Conservation (phyloP, 2,797 vertebrate species). For the Falco rusticolus region DNA sequence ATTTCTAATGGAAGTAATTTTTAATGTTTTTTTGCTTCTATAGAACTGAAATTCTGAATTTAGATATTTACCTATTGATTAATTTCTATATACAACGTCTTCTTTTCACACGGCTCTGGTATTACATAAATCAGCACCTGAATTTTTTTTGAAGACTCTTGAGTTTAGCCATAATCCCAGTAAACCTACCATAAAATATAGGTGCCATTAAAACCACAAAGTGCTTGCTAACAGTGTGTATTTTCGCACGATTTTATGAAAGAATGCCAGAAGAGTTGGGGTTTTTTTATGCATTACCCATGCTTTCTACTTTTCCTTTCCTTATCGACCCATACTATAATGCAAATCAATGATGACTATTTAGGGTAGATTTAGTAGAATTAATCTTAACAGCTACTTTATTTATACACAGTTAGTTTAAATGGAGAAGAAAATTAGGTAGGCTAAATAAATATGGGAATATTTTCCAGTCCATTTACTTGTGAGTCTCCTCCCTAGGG, state of each 20-base stretch:
- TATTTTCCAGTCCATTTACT: slow-evolving; percentile 59
- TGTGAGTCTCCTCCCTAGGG: neutral
- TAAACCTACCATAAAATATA: neutral
- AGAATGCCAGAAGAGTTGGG: neutral
- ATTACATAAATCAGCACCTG: neutral
- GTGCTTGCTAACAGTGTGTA: neutral
- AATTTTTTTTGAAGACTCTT: neutral
- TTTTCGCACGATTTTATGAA: neutral
- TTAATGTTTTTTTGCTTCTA: neutral
- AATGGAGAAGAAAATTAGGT: slow-evolving; percentile 58
- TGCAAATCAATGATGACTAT: slow-evolving; percentile 45
- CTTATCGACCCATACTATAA: slow-evolving; percentile 6
- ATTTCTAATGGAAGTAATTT: neutral
- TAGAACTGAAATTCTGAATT: neutral
- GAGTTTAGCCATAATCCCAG: neutral
- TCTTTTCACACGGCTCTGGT: fast-evolving
- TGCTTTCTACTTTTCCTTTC: slow-evolving; percentile 33
- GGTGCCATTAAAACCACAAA: neutral
- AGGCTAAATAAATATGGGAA: slow-evolving; percentile 63
- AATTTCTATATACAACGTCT: neutral
- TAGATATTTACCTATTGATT: neutral
- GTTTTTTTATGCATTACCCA: neutral
- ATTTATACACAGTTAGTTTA: slow-evolving; percentile 60
- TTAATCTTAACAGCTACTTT: slow-evolving; percentile 56
- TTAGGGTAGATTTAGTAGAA: slow-evolving; percentile 61